Evolutionary conservation across 92 coral and sea anemone species (phyloP), one percentile per base, ranked within the genome.

Genomic region (Porites divaricata): DNA sequence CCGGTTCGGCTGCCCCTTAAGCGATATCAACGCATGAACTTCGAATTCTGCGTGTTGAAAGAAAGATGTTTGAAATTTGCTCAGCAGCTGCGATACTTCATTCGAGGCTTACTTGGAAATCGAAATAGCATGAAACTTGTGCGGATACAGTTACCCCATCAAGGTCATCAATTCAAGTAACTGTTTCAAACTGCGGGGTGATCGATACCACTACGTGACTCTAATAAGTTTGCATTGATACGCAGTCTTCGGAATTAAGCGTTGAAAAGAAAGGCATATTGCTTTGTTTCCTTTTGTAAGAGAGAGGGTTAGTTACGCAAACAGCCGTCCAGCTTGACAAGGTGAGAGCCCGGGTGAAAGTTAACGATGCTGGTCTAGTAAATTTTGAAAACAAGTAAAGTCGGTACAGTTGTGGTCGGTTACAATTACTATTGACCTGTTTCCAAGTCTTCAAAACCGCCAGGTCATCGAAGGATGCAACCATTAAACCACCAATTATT

Each of bases 21-120:
- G 86, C 72, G 48, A 23, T 41, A 67, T 48, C 49, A 66, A 14
- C 65, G 74, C 22, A 65, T 6, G 61, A 20, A 64, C 45, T 61
- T 64, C n/a, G n/a, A n/a, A n/a, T n/a, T n/a, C 9, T 51, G 48
- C 58, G 23, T 62, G 28, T 23, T 78, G 62, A 65, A 54, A 23
- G 22, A 63, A 63, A 35, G 74, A 4, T 21, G 5, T 51, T 80
- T 68, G 17, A 72, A 80, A 68, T 68, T 52, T 16, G 2, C 66
- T 21, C 85, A 80, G 85, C 85, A 80, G 85, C 85, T 80, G 85
- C 21, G 67, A 26, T 53, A 19, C 17, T 17, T 80, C 85, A 72
- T 35, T 20, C 68, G 50, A 13, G 58, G 57, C 11, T n/a, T 56
- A 24, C 48, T 8, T 35, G 45, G 24, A 67, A 22, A 23, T 68